Conservation (phyloP, 2,888 invertebrate genomes). For the Troides helena region DNA sequence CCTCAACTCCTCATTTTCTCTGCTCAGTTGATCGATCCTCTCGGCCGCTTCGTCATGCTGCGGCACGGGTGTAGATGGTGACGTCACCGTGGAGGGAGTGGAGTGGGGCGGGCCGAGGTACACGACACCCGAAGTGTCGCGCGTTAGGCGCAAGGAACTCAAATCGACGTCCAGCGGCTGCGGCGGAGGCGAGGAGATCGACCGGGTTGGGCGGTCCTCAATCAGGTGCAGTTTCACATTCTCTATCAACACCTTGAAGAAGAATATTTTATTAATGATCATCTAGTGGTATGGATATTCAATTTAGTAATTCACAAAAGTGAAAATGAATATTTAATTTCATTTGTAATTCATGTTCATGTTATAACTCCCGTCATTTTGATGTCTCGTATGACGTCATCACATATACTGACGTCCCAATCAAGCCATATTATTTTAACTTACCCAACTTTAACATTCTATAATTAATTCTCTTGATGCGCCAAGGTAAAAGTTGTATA, state of each 20-base stretch:
- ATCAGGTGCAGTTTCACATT: conserved; percentile 87
- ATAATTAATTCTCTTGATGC: too few species aligned
- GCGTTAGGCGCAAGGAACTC: conserved; percentile 84
- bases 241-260: conserved; percentile 83
- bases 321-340: too few species aligned
- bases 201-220: conserved; percentile 91
- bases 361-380: too few species aligned
- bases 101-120: conserved; percentile 82
- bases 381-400: too few species aligned
- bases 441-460: too few species aligned
- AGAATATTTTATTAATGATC: neutral
- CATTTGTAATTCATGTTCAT: too few species aligned
- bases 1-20: conserved; percentile 76
- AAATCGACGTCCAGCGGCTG: conserved; percentile 89
- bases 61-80: conserved; percentile 42
- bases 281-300: too few species aligned
- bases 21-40: conserved; percentile 56
- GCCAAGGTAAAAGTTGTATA: neutral
- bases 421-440: too few species aligned
- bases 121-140: conserved; percentile 87
- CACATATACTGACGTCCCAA: too few species aligned
- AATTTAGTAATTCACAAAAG: too few species aligned
- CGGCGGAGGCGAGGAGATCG: conserved; percentile 89
- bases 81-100: conserved; percentile 48
- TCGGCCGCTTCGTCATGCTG: conserved; percentile 72